Base-by-base conservation (phyloP, 2,888 invertebrate genomes). In the Lutraria lutraria region DNA sequence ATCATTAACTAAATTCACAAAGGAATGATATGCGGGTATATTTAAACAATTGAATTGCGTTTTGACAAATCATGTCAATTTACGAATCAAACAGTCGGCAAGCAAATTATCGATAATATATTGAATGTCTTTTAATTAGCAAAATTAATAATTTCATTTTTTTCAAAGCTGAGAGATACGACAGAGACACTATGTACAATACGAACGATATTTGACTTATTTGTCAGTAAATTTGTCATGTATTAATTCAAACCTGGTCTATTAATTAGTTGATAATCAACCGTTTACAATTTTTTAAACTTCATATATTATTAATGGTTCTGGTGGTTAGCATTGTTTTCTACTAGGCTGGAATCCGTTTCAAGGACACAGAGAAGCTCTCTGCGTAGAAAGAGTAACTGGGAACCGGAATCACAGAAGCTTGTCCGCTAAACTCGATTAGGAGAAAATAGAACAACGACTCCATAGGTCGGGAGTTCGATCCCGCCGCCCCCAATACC, bases 21-120 rank as follows among this genome's bases (percentile, higher is more conserved):
- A 76, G 76, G n/a, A 13, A 29, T 53, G 53, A 25, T 76, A 84
- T 84, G 84, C 84, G 84, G 84, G 84, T 84, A 84, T 72, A 84
- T 84, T 84, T 68, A 84, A 76, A 84, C 72, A 76, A 84, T 84
- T 31, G 53, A 76, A 68, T 83, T 76, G 19, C 76, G 29, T 15
- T 19, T 25, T 34, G 76, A 76, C 76, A 76, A 76, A 76, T 76
- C 31, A 76, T 76, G 76, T 31, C 76, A 76, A 34, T 76, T 76
- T 16, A 76, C 19, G 31, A 31, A 16, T 76, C 34, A 25, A 76
- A 31, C 16, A 76, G 76, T 76, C 76, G 29, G 16, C 76, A 19
- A 76, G 31, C 15, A 76, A 13, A 15, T 19, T 13, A 16, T 31
- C 76, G 19, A 34, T 34, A 76, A 76, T 76, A 76, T 76, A 34